These are phyloP conservation scores for Jaculus jaculus DNA, from an alignment of 2,113 vertebrate species.

Conservation along the genomic window DNA sequence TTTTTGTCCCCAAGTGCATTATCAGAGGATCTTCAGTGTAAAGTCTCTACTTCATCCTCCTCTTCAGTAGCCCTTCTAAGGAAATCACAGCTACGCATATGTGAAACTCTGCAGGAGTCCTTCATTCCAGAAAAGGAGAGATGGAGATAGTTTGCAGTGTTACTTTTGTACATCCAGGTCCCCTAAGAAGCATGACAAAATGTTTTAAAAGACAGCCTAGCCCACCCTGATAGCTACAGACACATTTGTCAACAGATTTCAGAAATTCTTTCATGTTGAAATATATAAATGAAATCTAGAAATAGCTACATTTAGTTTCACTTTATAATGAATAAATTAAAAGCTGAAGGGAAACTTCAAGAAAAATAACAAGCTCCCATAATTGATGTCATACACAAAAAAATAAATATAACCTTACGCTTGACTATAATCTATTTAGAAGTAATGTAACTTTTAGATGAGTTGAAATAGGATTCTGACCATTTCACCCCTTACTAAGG, in stretches of 20 bases:
- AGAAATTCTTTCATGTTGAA: slow-evolving; percentile 27
- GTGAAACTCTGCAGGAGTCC: slow-evolving; percentile 20
- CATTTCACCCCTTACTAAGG: not conserved
- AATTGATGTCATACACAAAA: slow-evolving; percentile 41
- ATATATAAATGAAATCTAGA: slow-evolving; percentile 44
- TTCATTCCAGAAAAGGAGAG: not conserved
- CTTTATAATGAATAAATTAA: slow-evolving; percentile 53
- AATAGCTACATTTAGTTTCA: slow-evolving; percentile 41
- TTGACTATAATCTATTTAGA: slow-evolving; percentile 28
- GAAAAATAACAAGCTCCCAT: slow-evolving; percentile 26
- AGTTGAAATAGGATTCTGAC: slow-evolving; percentile 29
- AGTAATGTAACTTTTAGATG: slow-evolving; percentile 23
- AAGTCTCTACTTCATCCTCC: not conserved
- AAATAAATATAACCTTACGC: not conserved
- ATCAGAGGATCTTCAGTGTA: slow-evolving; percentile 28
- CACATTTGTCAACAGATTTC: not conserved
- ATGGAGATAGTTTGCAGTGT: slow-evolving; percentile 3
- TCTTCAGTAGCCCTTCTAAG: slow-evolving; percentile 12
- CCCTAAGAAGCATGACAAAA: not conserved
- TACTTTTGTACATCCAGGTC: slow-evolving; percentile 26
- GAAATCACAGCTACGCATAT: not conserved
- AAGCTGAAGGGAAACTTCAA: slow-evolving; percentile 34
- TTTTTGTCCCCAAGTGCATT: not conserved
- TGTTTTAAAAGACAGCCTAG: slow-evolving; percentile 41
- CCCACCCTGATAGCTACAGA: not conserved